Base-by-base conservation (phyloP, 2,888 invertebrate genomes). In the Siphlonurus alternatus region DNA sequence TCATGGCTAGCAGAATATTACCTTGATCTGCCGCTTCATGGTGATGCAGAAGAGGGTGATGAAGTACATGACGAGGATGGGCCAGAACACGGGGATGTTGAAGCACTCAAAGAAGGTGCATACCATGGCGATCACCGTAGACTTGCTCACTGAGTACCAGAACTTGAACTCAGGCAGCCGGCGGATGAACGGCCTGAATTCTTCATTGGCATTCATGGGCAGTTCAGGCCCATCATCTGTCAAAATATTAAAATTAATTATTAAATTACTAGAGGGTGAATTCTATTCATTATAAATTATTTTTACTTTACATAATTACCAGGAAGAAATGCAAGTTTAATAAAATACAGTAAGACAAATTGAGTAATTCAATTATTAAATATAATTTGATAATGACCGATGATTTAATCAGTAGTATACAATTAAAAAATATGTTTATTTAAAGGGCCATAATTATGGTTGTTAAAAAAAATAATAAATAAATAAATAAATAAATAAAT, bases 21-120 rank as follows among this genome's bases (percentile, higher is more conserved):
- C 96, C 88, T 90, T 97, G 73, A 99, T 99, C 82, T 99, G 99
- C 73, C 97, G 86, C 80, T 98, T 99, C 98, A 99, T 98, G 65
- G 99, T 99, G 74, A 99, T 92, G 78, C 93, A 91, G 79, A 98
- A 93, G 70, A 99, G 80, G 65, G 97, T 94, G 74, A 99, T 91
- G 79, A 99, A 99, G 80, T 99, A 99, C 91, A 99, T 93, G 72
- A 99, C 96, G 76, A 99, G 83, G 73, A 99, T 99, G 66, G 99
- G 99, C 99, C 99, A 99, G 79, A 99, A 99, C 72, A 99, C 99
- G 74, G 99, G 99, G 76, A 99, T 89, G 81, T 99, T 96, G 78
- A 98, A 95, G 72, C 90, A 88, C 73, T 98, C 95, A 76, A 99
- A 96, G 78, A 96, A 91, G 66, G 99, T 99, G 79, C 95, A 96